Evolutionary conservation across 1,140 invertebrate genomes (phyloP), one percentile per base, ranked within the genome.

Genomic region (Phenacoccus solenopsis): DNA sequence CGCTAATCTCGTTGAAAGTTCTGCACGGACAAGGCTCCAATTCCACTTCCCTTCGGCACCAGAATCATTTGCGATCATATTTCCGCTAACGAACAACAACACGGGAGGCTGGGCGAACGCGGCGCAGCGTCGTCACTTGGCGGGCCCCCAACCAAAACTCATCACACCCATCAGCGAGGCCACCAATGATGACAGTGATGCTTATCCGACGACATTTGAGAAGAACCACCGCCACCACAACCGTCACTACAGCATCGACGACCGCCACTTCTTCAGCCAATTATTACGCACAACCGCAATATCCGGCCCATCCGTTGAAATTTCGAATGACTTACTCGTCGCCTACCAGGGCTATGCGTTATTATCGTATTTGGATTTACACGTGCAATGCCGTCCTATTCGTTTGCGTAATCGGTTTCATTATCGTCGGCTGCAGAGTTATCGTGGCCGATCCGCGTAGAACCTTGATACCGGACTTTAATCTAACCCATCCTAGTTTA

Each of bases 291-390:
- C 59, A 64, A 64, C 59, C 59, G 59, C 59, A 64, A 27, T 64
- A 64, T 64, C 67, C 68, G 25, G 24, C 30, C 68, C 32, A 69
- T 25, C 68, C 22, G 59, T 64, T 64, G 21, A 64, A 64, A 64
- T 64, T 72, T 70, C 69, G 67, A 67, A 70, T 70, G 69, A 70
- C 64, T 59, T 71, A 69, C 71, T 70, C 73, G 35, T 71, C 73
- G 38, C 71, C 72, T 68, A 69, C 71, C 69, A 75, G 73, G 74
- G 76, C 77, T 71, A 79, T 79, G 78, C 76, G 82, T 74, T 94
- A 93, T 84, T 94, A 94, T 82, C 88, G 90, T 79, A 85, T 93
- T 76, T 93, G 91, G 91, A 93, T 94, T 78, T 93, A 93, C 84
- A 89, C 90, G 76, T 93, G 90, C 86, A 93, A 94, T 82, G 86